Evolutionary conservation across 2,113 vertebrate species (phyloP).

Genomic region (Gallinago paraguaiae): DNA sequence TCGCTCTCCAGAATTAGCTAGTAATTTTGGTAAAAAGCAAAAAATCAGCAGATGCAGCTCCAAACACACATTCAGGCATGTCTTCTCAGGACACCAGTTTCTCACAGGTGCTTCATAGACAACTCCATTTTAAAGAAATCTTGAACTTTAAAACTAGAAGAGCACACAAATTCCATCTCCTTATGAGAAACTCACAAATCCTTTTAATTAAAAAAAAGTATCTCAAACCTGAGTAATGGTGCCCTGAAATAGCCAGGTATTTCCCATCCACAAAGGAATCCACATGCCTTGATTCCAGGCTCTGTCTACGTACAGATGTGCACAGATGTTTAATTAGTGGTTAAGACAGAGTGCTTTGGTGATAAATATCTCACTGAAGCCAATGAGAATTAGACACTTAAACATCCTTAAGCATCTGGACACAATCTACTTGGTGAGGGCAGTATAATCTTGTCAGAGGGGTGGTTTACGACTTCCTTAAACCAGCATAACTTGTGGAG

Average conservation of each 20-base stretch:
- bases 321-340: not conserved
- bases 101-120: not conserved
- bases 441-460: not conserved
- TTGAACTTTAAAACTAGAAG: not conserved
- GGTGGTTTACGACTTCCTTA: not conserved
- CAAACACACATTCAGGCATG: not conserved
- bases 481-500: not conserved
- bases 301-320: not conserved
- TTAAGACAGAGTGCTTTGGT: not conserved
- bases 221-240: not conserved
- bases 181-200: not conserved
- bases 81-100: not conserved
- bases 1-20: not conserved
- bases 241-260: not conserved
- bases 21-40: not conserved
- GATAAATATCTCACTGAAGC: not conserved
- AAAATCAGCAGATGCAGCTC: rapidly evolving
- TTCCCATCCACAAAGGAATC: not conserved
- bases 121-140: not conserved
- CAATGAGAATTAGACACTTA: not conserved
- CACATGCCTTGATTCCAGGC: not conserved
- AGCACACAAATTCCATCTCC: not conserved
- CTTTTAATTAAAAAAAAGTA: not conserved
- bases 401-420: not conserved
- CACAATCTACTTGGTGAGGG: not conserved